Conservation (phyloP, 2,113 vertebrate genomes). For the Upupa epops region DNA sequence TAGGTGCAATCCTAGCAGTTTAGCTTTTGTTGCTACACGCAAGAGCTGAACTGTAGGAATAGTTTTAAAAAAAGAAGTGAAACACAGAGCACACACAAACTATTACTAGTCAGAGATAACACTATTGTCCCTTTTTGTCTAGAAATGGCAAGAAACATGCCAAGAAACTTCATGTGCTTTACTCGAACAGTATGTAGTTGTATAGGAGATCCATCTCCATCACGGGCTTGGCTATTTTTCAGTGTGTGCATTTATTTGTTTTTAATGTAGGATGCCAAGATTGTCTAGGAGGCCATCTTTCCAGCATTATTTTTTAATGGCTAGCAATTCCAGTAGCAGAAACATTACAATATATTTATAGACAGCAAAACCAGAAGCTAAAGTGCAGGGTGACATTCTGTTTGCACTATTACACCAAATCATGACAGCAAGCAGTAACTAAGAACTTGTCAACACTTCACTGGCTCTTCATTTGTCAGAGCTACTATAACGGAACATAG, state of each 20-base stretch:
- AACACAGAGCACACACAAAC: background rate
- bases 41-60: background rate
- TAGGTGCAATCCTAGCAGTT: background rate
- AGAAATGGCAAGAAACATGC: conserved; percentile 5
- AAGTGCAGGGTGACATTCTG: conserved; percentile 9
- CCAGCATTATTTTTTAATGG: conserved; percentile 51
- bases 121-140: background rate
- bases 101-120: conserved; percentile 8
- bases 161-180: conserved; percentile 22
- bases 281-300: conserved; percentile 37
- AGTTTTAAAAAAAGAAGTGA: background rate
- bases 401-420: conserved; percentile 11
- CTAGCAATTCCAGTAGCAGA: conserved; percentile 29
- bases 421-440: conserved; percentile 21
- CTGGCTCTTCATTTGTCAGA: conserved; percentile 48
- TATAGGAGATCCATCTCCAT: conserved; percentile 46
- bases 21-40: background rate
- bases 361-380: conserved; percentile 18
- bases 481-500: conserved; percentile 2
- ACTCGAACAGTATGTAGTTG: background rate
- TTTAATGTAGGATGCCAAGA: conserved; percentile 32
- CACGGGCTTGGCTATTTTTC: conserved; percentile 57
- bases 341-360: conserved; percentile 30
- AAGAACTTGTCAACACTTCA: conserved; percentile 46
- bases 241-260: conserved; percentile 46